Evolutionary conservation across 2,888 invertebrate genomes (phyloP), one percentile per base, ranked within the genome.

Genomic region (Trilocha varians): DNA sequence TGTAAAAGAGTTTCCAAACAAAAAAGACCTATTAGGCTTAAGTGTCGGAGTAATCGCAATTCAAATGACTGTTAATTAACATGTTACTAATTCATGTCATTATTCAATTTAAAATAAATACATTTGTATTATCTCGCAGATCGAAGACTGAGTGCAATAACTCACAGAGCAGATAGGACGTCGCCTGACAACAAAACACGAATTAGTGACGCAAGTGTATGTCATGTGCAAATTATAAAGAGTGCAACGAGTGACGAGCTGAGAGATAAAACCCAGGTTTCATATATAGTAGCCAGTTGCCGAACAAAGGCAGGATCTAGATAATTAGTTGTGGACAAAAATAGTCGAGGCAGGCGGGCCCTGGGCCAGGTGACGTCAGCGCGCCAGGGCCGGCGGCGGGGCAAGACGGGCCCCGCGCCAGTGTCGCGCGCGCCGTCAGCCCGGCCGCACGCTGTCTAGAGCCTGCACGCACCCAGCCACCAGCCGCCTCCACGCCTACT

Each of bases 381-480:
- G 72, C 70, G 74, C 70, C 77, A 77, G 78, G 75, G 80, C 76
- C 75, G 68, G 55, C 72, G 69, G 80, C 80, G 83, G 84, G 85
- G 84, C 82, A 83, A 85, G 78, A 83, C 82, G 83, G 84, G 85
- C 83, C 84, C 84, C 84, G 82, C 83, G 79, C 77, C 84, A 85
- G 84, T 83, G 82, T 75, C 82, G 84, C 80, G 84, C 82, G 84
- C 84, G 84, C 84, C 79, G 82, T 77, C 84, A 64, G 67, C 67
- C 78, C 66, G 77, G 73, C 67, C 80, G 82, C 83, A 85, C 84
- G 82, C 70, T 59, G 59, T 58, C 62, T 61, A 52, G 59, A 59
- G 59, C 57, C 49, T 49, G 51, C 54, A 54, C 46, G 53, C 50
- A 46, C 50, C 47, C 52, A 49, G 48, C 52, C 48, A 47, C 52